Percentiles rank a stretch among this genome's conserved stretches.
Conservation (phyloP, 2,113 vertebrate species). For the Tauraco erythrolophus region DNA sequence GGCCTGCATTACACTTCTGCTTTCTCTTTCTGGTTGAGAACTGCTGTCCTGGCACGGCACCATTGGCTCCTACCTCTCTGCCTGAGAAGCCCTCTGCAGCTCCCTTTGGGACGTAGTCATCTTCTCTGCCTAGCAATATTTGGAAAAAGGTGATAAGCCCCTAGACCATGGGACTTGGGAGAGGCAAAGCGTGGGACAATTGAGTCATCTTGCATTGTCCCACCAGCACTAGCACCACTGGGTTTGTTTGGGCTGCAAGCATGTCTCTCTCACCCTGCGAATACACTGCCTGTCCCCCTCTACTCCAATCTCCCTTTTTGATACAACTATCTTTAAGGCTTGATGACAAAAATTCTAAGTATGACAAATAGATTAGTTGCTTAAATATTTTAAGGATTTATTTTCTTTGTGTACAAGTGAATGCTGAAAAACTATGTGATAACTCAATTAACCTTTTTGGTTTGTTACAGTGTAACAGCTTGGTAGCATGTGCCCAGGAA, state of each 20-base stretch:
- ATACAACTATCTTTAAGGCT: not conserved
- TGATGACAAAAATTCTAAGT: not conserved
- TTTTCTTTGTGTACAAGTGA: not conserved
- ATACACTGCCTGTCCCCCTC: not conserved
- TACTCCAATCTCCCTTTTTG: not conserved
- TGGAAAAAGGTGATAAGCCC: not conserved
- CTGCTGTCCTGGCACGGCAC: not conserved
- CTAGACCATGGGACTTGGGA: not conserved
- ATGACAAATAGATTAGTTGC: not conserved
- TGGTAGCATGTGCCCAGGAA: not conserved
- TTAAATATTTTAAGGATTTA: not conserved
- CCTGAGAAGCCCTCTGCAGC: not conserved
- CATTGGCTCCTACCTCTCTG: not conserved
- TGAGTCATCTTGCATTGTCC: not conserved
- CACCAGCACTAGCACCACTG: not conserved
- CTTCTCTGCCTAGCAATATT: not conserved
- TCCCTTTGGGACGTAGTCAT: fast-evolving
- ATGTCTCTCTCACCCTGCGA: not conserved
- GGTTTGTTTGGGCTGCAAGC: not conserved
- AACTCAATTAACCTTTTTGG: not conserved
- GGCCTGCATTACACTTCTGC: not conserved
- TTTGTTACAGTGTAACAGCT: not conserved
- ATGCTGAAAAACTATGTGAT: not conserved
- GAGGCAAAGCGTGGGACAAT: not conserved
- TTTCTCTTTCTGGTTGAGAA: not conserved